Evolutionary conservation across 2,797 vertebrate species (phyloP), one percentile per base, ranked within the genome.

Genomic region (Lepilemur septentrionalis): DNA sequence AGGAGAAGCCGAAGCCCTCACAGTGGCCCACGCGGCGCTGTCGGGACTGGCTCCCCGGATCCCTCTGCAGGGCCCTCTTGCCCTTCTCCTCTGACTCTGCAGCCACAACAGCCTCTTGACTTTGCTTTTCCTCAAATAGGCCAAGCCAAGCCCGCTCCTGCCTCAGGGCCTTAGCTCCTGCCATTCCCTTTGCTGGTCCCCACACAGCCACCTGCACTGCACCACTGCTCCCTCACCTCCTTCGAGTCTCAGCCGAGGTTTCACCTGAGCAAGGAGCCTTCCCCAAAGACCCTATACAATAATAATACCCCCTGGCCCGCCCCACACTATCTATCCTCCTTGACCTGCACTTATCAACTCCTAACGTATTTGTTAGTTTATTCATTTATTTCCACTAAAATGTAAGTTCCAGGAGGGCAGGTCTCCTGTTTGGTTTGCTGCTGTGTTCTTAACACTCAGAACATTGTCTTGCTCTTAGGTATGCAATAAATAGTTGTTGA

Each of bases 41-140:
- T 9, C 38, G 5, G 22, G 55, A 20, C 48, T 50, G 22, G 32
- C 10, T 63, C 41, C 22, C 22, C 1, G 3, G 0, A 2, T 13
- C 25, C 5, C 17, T 32, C 69, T 41, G 28, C 13, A 1, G 28
- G n/a, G 25, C 25, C 14, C 3, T 43, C 59, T 30, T 15, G 23
- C 55, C 5, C 10, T 22, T 55, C 28, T 43, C 10, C 6, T 7
- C 73, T 23, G 59, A 22, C 61, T 43, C 4, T 5, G 80, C 35
- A 30, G 28, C 48, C 78, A 7, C 10, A 4, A 1, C 15, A 55
- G 35, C 43, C 20, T 1, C 9, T n/a, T 52, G 69, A 41, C 18
- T n/a, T 10, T 30, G 38, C 48, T 20, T 2, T n/a, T 57, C 13
- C 50, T 50, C 22, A 20, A 4, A 5, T 6, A 46, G 72, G 43